phyloP scores from a whole-genome alignment of 2,113 vertebrate genomes.

The Progne subis region DNA sequence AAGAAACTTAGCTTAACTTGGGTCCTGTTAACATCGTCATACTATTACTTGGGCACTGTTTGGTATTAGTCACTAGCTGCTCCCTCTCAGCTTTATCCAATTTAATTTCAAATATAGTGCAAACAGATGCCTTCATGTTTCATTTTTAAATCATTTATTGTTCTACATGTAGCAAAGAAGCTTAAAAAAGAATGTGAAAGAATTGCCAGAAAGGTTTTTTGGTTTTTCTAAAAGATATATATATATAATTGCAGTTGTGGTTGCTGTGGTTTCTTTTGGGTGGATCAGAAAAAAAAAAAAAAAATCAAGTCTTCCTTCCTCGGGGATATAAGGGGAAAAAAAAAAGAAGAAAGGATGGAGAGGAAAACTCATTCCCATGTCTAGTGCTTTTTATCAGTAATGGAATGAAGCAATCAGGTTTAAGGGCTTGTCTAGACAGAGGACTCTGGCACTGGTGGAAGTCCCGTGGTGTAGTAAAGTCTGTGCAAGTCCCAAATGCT shows the following conservation, averaged over 20 bases:
- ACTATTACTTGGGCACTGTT: conserved; percentile 59
- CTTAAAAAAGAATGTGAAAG: conserved; percentile 62
- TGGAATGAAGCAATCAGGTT: conserved; percentile 54
- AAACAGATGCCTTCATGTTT: conserved; percentile 66
- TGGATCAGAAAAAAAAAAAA: conserved; percentile 54
- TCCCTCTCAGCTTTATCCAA: conserved; percentile 56
- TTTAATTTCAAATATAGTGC: conserved; percentile 62
- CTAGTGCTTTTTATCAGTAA: conserved; percentile 64
- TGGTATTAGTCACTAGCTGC: conserved; percentile 56
- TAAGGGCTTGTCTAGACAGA: conserved; percentile 50
- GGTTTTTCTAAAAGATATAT: conserved; percentile 58
- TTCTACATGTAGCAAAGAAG: conserved; percentile 59
- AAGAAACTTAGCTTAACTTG: conserved; percentile 59
- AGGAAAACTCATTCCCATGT: conserved; percentile 62
- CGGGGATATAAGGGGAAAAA: conserved; percentile 49
- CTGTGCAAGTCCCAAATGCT: background rate
- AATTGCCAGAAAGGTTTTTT: conserved; percentile 62
- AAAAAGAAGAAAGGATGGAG: conserved; percentile 6
- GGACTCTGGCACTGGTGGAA: conserved; percentile 9
- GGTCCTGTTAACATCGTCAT: conserved; percentile 60
- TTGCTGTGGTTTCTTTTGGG: conserved; percentile 61
- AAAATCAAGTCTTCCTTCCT: conserved; percentile 66
- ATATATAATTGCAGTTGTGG: conserved; percentile 64
- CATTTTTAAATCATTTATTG: conserved; percentile 72
- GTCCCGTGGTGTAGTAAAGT: background rate